These are phyloP conservation scores for Galeopsomyia nigrocyanea DNA, from an alignment of 2,888 invertebrate genomes.

Conservation along the genomic window DNA sequence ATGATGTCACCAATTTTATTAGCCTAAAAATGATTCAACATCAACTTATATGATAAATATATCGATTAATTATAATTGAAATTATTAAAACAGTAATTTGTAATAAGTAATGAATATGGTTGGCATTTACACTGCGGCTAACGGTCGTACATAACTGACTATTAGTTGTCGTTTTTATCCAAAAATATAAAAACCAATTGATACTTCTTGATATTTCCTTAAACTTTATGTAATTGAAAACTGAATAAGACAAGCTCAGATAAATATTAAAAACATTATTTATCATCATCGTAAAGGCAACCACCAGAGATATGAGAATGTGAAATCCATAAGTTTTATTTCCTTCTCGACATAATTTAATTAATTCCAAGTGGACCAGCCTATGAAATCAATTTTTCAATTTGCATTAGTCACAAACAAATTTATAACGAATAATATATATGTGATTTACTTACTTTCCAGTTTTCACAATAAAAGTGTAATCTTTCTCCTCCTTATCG, in stretches of 20 bases:
- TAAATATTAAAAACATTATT: conserved; percentile 10
- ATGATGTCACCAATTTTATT: conserved; percentile 55
- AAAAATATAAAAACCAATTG: conserved; percentile 9
- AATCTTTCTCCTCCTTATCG: conserved; percentile 16
- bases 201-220: neutral
- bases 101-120: too few relatives aligned
- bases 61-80: too few relatives aligned
- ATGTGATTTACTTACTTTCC: conserved; percentile 16
- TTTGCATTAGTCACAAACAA: too few relatives aligned
- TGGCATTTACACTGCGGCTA: too few relatives aligned
- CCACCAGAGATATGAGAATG: conserved; percentile 7
- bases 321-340: conserved; percentile 25
- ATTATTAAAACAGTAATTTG: too few relatives aligned
- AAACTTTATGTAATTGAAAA: neutral
- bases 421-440: neutral
- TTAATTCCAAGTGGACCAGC: conserved; percentile 15
- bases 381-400: conserved; percentile 7
- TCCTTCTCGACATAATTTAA: conserved; percentile 18
- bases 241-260: neutral
- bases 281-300: conserved; percentile 11
- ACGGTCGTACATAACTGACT: neutral
- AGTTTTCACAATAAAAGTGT: conserved; percentile 12
- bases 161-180: neutral
- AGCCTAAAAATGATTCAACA: conserved; percentile 46
- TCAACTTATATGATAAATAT: too few relatives aligned